Evolutionary conservation across 1,140 invertebrate genomes (phyloP).

Genomic region (Pollicipes pollicipes): DNA sequence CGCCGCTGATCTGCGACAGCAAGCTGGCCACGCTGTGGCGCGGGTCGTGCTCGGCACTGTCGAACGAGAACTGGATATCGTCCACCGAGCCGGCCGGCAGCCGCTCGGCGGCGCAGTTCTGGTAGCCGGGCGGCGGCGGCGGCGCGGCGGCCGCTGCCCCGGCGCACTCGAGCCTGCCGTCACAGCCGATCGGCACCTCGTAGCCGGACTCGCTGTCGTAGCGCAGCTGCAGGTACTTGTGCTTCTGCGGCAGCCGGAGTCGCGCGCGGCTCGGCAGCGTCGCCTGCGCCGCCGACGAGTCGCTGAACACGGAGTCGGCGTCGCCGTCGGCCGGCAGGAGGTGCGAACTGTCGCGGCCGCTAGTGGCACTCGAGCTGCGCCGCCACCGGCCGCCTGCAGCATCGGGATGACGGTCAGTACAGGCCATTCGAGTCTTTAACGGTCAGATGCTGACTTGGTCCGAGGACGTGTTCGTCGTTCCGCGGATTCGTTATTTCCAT

Average conservation of each 20-base stretch:
- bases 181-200: not conserved
- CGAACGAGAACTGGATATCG: not conserved
- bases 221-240: not conserved
- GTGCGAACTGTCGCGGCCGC: not conserved
- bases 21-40: not conserved
- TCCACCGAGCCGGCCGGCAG: not conserved
- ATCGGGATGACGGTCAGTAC: not conserved
- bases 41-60: not conserved
- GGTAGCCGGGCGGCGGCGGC: not conserved
- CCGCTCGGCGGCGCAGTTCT: not conserved
- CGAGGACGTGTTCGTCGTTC: too few species aligned
- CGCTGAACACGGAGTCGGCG: not conserved
- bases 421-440: too few species aligned
- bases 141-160: too few species aligned
- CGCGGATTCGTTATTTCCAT: too few species aligned
- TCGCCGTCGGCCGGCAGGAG: not conserved
- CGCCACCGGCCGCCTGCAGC: not conserved
- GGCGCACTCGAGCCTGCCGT: too few species aligned
- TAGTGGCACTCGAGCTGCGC: not conserved
- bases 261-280: constrained; percentile 2
- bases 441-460: too few species aligned
- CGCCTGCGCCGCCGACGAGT: not conserved
- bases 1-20: not conserved
- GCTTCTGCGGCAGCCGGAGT: not conserved
- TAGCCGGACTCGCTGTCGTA: not conserved